Conservation (phyloP, 2,113 vertebrate species). For the Cyprinodon tularosa region DNA sequence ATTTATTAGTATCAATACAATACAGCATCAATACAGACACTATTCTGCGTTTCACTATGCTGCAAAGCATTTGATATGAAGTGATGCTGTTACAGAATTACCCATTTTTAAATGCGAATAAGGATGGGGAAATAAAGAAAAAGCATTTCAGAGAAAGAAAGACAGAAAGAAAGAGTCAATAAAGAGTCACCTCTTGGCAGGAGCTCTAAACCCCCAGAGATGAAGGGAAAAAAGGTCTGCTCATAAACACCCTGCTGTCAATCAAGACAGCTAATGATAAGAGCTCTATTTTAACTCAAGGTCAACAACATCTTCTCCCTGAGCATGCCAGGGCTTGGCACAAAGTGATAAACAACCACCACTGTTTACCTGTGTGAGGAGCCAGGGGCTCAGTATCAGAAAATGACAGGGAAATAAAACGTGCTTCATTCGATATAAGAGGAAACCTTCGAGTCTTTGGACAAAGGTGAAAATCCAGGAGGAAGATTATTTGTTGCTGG, state of each 20-base stretch:
- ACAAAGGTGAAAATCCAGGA: slow-evolving; percentile 39
- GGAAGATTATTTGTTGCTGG: slow-evolving; percentile 39
- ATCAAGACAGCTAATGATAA: slow-evolving; percentile 69
- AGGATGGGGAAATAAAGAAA: not conserved
- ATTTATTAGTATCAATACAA: not conserved
- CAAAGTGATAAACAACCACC: slow-evolving; percentile 56
- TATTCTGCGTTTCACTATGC: not conserved
- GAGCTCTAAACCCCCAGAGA: slow-evolving; percentile 39
- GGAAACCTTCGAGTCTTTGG: slow-evolving; percentile 36
- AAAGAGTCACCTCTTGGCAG: slow-evolving; percentile 32
- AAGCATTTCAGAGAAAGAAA: slow-evolving; percentile 10
- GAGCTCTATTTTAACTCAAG: slow-evolving; percentile 68
- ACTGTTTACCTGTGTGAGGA: slow-evolving; percentile 54
- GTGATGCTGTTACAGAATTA: not conserved
- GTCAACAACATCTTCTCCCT: slow-evolving; percentile 64
- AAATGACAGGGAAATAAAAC: slow-evolving; percentile 34
- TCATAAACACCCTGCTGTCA: slow-evolving; percentile 67
- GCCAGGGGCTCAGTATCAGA: slow-evolving; percentile 38
- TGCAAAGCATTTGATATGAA: not conserved
- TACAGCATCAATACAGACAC: not conserved
- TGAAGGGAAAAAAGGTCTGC: slow-evolving; percentile 40
- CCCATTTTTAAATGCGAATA: slow-evolving; percentile 21
- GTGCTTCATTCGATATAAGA: slow-evolving; percentile 18
- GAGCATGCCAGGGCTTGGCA: slow-evolving; percentile 47
- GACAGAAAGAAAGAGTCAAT: no score